Conservation (phyloP, 2,113 vertebrate genomes). For the Chaetura pelagica region DNA sequence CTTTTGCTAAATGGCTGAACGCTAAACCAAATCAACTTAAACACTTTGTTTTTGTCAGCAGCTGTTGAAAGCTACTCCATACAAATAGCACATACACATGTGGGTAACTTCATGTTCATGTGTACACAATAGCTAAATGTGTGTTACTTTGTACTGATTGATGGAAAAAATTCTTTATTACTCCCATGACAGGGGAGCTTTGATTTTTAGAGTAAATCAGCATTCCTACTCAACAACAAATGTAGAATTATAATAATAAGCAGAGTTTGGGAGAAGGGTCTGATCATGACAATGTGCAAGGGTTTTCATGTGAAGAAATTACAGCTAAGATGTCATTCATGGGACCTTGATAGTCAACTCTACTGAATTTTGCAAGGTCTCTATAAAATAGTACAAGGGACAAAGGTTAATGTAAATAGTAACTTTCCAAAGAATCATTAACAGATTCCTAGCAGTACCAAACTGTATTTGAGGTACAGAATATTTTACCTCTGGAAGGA, state of each 20-base stretch:
- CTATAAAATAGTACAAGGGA: background rate
- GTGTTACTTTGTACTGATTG: background rate
- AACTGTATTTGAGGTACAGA: background rate
- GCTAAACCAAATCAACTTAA: background rate
- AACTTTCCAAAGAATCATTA: background rate
- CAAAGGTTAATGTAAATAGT: background rate
- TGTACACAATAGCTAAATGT: accelerated
- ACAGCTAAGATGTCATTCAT: background rate
- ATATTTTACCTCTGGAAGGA: background rate
- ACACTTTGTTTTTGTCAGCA: background rate
- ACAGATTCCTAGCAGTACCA: background rate
- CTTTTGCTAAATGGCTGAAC: background rate
- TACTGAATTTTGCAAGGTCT: background rate
- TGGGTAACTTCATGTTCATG: background rate
- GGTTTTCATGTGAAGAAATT: background rate
- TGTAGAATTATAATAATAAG: background rate
- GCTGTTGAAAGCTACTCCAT: background rate
- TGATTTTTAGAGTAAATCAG: background rate
- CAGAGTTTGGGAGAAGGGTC: background rate
- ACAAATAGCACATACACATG: background rate
- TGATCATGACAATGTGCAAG: background rate
- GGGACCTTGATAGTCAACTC: background rate
- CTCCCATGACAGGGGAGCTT: background rate
- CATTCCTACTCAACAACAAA: background rate
- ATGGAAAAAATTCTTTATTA: background rate